A percentile compares a stretch with the other conserved stretches of the same genome.
These are phyloP conservation scores for Scaptomyza hsui DNA, from an alignment of 1,140 invertebrate genomes.

Conservation along the genomic window DNA sequence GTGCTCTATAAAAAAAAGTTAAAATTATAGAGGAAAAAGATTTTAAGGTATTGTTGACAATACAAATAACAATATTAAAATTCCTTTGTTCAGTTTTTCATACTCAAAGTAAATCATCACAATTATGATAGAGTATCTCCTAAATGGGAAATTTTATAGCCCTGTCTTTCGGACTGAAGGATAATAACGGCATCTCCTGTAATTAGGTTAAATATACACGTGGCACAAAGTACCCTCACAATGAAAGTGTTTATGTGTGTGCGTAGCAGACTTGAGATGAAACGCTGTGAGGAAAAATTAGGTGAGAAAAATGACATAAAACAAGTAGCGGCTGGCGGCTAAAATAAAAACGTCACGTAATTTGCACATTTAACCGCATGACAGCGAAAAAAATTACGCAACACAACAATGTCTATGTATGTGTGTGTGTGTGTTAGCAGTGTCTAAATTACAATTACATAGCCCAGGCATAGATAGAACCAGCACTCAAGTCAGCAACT, in stretches of 20 bases:
- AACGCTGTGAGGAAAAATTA: constrained; percentile 60
- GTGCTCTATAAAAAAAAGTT: constrained; percentile 5
- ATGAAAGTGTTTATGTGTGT: constrained; percentile 7
- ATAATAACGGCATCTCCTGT: constrained; percentile 32
- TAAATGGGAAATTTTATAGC: constrained; percentile 3
- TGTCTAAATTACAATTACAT: constrained; percentile 77
- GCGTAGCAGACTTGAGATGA: constrained; percentile 51
- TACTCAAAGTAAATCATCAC: neutral
- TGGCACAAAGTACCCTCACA: constrained; percentile 52
- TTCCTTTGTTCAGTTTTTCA: too few species aligned
- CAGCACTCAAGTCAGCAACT: constrained; percentile 55
- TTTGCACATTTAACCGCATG: constrained; percentile 77
- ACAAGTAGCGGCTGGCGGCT: constrained; percentile 57
- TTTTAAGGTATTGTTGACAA: too few species aligned
- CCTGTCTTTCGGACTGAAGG: neutral
- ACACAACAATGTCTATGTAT: constrained; percentile 19
- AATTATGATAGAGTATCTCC: neutral
- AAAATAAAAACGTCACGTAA: constrained; percentile 75
- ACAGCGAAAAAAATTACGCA: constrained; percentile 66
- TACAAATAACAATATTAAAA: too few species aligned
- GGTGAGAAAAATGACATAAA: constrained; percentile 76
- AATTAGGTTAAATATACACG: constrained; percentile 79
- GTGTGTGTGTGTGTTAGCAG: constrained; percentile 25
- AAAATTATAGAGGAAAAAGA: neutral
- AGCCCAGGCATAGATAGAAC: constrained; percentile 20